Percentiles rank a stretch among this genome's conserved stretches.
Conservation (phyloP, 2,797 vertebrate species). For the Mallotus villosus region DNA sequence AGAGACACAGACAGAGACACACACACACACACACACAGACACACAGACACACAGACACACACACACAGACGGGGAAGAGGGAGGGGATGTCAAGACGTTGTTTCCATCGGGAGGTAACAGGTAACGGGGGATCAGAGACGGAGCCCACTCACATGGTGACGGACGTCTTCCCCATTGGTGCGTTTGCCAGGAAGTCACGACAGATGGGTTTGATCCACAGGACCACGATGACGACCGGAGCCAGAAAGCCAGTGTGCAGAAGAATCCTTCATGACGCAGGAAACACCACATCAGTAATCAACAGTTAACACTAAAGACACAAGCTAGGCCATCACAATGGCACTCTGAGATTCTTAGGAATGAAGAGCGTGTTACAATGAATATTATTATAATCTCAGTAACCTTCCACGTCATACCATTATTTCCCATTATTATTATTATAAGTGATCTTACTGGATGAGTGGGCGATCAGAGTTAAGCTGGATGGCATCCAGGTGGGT, state of each 20-base stretch:
- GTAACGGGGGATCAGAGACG: background rate
- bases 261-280: conserved; percentile 74
- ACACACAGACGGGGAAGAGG: background rate
- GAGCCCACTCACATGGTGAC: conserved; percentile 82
- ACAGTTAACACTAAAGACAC: background rate
- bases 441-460: conserved; percentile 78
- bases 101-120: background rate
- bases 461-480: conserved; percentile 78
- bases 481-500: conserved; percentile 88
- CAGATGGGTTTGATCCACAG: conserved; percentile 91
- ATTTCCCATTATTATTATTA: too few relatives aligned
- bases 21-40: background rate
- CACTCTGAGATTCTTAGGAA: too few relatives aligned
- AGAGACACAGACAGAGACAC: conserved; percentile 24
- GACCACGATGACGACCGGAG: conserved; percentile 83
- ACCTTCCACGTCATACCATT: background rate
- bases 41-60: background rate
- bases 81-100: background rate
- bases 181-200: conserved; percentile 85
- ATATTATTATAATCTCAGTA: too few relatives aligned
- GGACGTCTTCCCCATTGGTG: conserved; percentile 80
- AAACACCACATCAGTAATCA: background rate
- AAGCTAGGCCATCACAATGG: background rate
- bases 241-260: conserved; percentile 87
- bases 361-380: too few relatives aligned